Percentiles rank a stretch among this genome's conserved stretches.
Evolutionary conservation across 2,888 invertebrate species (phyloP).

Genomic region (Polylopha cassiicola): DNA sequence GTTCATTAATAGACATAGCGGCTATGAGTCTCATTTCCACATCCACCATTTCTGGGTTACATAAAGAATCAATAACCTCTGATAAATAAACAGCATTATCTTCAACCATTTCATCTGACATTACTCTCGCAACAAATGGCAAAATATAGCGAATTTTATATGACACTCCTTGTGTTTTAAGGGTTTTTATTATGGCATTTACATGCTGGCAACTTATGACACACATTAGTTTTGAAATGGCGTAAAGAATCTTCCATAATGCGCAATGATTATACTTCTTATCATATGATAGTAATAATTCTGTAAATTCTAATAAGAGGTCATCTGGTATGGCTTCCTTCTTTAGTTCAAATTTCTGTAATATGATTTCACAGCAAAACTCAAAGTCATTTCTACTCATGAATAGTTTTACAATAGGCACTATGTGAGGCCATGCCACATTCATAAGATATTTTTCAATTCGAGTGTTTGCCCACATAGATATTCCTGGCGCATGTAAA

Average conservation of each 20-base stretch:
- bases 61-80: conserved; percentile 39
- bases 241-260: conserved; percentile 53
- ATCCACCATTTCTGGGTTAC: conserved; percentile 51
- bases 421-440: conserved; percentile 40
- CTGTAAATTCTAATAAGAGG: conserved; percentile 33
- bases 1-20: conserved; percentile 57
- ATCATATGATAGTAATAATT: conserved; percentile 38
- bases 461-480: conserved; percentile 46
- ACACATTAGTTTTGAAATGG: conserved; percentile 42
- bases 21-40: conserved; percentile 58
- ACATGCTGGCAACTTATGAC: conserved; percentile 31
- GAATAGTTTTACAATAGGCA: conserved; percentile 36
- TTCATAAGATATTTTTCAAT: conserved; percentile 38
- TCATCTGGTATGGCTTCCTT: conserved; percentile 27
- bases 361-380: conserved; percentile 40
- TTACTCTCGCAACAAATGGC: conserved; percentile 48
- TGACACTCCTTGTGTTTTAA: conserved; percentile 30
- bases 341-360: conserved; percentile 38
- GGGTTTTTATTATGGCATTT: conserved; percentile 28
- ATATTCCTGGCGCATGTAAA: conserved; percentile 41
- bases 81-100: conserved; percentile 34
- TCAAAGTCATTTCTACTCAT: conserved; percentile 44
- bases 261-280: conserved; percentile 36
- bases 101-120: conserved; percentile 25
- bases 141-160: conserved; percentile 53